Conservation (phyloP, 2,113 vertebrate genomes). For the Clarias magur region DNA sequence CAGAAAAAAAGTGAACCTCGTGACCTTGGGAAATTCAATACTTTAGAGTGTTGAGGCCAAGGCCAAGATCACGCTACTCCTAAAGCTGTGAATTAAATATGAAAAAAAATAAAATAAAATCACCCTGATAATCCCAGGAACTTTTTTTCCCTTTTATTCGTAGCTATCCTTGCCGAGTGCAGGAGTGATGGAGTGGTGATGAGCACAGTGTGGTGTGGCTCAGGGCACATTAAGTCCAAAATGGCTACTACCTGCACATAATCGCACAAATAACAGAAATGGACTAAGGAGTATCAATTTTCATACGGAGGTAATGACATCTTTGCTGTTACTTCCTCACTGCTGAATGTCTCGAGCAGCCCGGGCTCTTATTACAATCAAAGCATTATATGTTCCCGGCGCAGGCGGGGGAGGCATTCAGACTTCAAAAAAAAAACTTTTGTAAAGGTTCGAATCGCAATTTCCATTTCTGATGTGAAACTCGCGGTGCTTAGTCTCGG, state of each 20-base stretch:
- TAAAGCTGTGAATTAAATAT: constrained; percentile 54
- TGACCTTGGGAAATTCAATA: constrained; percentile 65
- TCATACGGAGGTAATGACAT: constrained; percentile 21
- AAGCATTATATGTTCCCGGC: neutral
- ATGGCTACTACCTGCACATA: constrained; percentile 11
- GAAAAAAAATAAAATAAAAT: constrained; percentile 48
- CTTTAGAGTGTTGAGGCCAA: constrained; percentile 62
- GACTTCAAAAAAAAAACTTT: neutral
- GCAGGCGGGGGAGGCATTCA: neutral
- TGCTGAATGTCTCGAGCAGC: constrained; percentile 12
- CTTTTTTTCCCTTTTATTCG: constrained; percentile 37
- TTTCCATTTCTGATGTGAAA: neutral
- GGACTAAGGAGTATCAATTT: constrained; percentile 21
- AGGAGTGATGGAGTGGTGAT: constrained; percentile 53
- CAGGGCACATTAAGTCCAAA: constrained; percentile 21
- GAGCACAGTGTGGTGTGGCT: neutral
- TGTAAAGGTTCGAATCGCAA: too few species aligned
- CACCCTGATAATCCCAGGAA: constrained; percentile 63
- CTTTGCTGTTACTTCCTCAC: constrained; percentile 13
- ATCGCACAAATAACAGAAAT: neutral
- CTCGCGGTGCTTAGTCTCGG: neutral
- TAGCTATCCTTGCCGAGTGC: constrained; percentile 48
- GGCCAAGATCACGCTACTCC: constrained; percentile 56
- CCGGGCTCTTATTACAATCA: constrained; percentile 15
- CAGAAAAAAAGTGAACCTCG: constrained; percentile 56